Conservation (phyloP, 2,113 vertebrate genomes). For the Spea bombifrons region DNA sequence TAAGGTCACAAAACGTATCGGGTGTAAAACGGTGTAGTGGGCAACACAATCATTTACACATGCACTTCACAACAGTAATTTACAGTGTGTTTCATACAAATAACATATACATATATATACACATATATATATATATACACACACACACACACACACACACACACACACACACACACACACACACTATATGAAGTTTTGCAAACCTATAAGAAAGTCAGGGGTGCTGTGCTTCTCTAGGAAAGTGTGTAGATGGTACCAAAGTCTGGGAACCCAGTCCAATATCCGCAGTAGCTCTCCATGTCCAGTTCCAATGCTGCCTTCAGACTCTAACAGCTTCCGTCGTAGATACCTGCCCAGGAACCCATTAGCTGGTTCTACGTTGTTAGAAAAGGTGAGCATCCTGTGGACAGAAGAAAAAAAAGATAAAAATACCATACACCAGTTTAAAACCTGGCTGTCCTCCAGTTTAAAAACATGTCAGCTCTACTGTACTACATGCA, state of each 20-base stretch:
- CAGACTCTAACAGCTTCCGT: conserved; percentile 85
- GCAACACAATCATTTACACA: no score
- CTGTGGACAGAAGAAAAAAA: conserved; percentile 56
- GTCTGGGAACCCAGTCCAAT: conserved; percentile 92
- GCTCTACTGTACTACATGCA: no score
- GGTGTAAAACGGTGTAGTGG: no score
- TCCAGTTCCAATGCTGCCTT: conserved; percentile 69
- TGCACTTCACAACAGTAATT: no score
- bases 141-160: no score
- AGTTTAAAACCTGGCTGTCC: no score
- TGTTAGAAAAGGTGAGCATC: conserved; percentile 95
- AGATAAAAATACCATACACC: neutral
- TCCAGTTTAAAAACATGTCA: no score
- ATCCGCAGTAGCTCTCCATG: conserved; percentile 79
- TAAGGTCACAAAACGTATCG: no score
- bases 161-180: no score
- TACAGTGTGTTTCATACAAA: no score
- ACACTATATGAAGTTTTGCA: neutral
- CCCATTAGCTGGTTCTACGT: conserved; percentile 91
- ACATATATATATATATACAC: no score
- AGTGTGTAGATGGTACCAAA: conserved; percentile 95
- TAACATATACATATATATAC: no score
- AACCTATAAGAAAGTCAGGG: conserved; percentile 96
- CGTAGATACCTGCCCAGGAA: conserved; percentile 90
- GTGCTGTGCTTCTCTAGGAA: conserved; percentile 98